Evolutionary conservation across 1,140 invertebrate species (phyloP).

Genomic region (Drosophila jambulina): DNA sequence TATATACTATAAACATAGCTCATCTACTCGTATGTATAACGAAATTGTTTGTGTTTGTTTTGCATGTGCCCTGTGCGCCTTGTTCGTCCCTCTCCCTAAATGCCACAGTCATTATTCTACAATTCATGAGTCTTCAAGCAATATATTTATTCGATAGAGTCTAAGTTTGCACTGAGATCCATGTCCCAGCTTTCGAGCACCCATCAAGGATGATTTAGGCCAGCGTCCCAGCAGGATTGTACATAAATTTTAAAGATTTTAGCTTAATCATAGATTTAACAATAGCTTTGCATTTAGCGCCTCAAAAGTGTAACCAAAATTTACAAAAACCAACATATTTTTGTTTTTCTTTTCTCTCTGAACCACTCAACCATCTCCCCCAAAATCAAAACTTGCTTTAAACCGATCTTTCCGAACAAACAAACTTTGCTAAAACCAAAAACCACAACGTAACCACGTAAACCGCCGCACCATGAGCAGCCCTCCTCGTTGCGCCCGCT

Average conservation of each 20-base stretch:
- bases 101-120: constrained; percentile 9
- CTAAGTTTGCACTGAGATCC: constrained; percentile 39
- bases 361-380: constrained; percentile 49
- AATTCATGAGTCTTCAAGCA: constrained; percentile 1
- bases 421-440: constrained; percentile 47
- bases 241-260: constrained; percentile 29
- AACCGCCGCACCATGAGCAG: constrained; percentile 61
- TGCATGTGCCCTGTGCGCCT: constrained; percentile 76
- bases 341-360: constrained; percentile 76
- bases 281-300: constrained; percentile 24
- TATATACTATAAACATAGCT: constrained; percentile 45
- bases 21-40: constrained; percentile 64
- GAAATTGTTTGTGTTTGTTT: constrained; percentile 82
- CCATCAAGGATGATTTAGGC: constrained; percentile 15
- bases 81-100: constrained; percentile 27
- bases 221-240: constrained; percentile 26
- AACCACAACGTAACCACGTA: constrained; percentile 38
- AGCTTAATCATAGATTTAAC: constrained; percentile 61
- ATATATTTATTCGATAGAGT: constrained; percentile 8
- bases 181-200: constrained; percentile 38
- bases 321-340: constrained; percentile 79
- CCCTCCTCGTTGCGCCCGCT: constrained; percentile 90
- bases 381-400: constrained; percentile 45
- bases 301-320: constrained; percentile 69
- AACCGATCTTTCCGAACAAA: constrained; percentile 57